phyloP scores from a whole-genome alignment of 1,140 invertebrate genomes.

The Eubasilissa regina region DNA sequence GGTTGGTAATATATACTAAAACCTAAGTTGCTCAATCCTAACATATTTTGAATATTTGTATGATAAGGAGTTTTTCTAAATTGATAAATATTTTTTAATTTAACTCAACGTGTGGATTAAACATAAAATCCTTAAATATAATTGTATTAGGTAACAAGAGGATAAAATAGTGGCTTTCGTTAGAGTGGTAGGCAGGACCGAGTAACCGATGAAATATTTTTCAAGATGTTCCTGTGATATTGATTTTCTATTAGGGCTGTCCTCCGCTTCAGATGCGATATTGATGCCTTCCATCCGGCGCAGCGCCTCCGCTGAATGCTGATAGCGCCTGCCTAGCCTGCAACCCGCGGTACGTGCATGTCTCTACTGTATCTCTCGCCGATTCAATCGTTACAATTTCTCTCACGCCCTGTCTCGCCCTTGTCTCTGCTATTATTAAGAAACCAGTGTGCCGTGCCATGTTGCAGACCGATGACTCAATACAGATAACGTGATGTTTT shows the following conservation, averaged over 20 bases:
- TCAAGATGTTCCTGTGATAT: conserved; percentile 38
- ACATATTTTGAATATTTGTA: too few relatives aligned
- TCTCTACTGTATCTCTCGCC: neutral
- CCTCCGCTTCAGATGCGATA: conserved; percentile 55
- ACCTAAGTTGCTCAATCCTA: too few relatives aligned
- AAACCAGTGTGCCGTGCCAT: neutral
- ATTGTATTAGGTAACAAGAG: too few relatives aligned
- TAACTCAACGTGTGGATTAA: too few relatives aligned
- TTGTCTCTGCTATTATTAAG: neutral
- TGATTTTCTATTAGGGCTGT: conserved; percentile 58
- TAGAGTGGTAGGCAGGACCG: neutral
- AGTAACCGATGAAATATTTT: conserved; percentile 20
- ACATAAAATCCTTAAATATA: too few relatives aligned
- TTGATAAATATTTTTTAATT: too few relatives aligned
- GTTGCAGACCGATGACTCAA: too few relatives aligned
- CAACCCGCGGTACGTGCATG: neutral
- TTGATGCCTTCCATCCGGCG: conserved; percentile 58
- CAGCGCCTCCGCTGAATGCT: conserved; percentile 50
- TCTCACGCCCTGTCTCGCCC: neutral
- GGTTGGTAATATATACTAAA: too few relatives aligned
- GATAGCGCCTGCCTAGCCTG: conserved; percentile 48
- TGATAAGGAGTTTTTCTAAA: too few relatives aligned
- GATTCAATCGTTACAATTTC: too few relatives aligned
- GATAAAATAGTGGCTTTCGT: neutral
- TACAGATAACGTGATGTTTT: too few relatives aligned